A percentile compares a stretch with the other conserved stretches of the same genome.
Evolutionary conservation across 1,140 invertebrate species (phyloP).

Genomic region (Drosophila nikananu): DNA sequence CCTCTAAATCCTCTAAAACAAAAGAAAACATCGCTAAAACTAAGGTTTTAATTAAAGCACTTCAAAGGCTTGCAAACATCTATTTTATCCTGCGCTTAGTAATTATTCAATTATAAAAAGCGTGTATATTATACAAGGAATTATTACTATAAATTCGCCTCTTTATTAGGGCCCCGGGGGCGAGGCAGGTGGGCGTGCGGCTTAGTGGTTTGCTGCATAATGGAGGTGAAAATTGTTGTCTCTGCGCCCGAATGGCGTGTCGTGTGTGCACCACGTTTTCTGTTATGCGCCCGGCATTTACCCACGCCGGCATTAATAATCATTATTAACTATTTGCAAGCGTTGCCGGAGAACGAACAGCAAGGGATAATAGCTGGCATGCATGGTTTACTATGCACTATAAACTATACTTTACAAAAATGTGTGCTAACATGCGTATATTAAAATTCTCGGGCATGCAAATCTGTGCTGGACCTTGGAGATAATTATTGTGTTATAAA

Average conservation of each 20-base stretch:
- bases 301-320: slow-evolving; percentile 66
- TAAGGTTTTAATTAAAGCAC: not conserved
- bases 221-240: slow-evolving; percentile 51
- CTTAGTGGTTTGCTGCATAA: slow-evolving; percentile 46
- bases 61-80: not conserved
- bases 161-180: slow-evolving; percentile 16
- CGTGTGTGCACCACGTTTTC: slow-evolving; percentile 39
- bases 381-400: slow-evolving; percentile 7
- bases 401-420: not conserved
- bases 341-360: slow-evolving; percentile 9
- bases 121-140: slow-evolving; percentile 6
- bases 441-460: slow-evolving; percentile 36
- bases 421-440: slow-evolving; percentile 19
- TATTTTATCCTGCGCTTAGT: not conserved
- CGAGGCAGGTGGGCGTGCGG: not conserved
- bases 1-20: not conserved
- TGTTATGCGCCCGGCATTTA: slow-evolving; percentile 43
- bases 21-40: not conserved
- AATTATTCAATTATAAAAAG: slow-evolving; percentile 41
- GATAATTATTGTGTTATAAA: slow-evolving; percentile 40
- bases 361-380: slow-evolving; percentile 29
- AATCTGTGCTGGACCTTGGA: slow-evolving; percentile 17
- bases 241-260: slow-evolving; percentile 16
- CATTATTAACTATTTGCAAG: slow-evolving; percentile 64
- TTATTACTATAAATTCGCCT: slow-evolving; percentile 10